phyloP scores from a whole-genome alignment of 2,113 vertebrate genomes.

The Microcebus ravelobensis region DNA sequence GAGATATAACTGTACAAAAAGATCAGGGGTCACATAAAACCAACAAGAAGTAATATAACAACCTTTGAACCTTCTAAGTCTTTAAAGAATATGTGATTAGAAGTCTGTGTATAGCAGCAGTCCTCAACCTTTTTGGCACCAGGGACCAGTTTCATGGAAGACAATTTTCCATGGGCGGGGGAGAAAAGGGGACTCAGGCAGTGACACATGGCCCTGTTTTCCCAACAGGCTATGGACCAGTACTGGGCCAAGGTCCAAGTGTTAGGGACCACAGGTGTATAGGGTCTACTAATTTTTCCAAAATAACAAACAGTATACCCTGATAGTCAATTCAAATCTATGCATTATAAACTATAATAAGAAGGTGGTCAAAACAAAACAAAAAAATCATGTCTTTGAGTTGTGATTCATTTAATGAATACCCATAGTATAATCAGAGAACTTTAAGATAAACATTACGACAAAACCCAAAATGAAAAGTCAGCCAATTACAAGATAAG shows the following conservation, averaged over 20 bases:
- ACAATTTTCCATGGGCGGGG: no score
- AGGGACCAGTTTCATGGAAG: no score
- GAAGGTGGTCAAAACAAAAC: background rate
- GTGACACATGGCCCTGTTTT: no score
- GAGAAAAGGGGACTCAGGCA: no score
- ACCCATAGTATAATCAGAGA: background rate
- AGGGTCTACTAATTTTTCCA: background rate
- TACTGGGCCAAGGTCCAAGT: no score
- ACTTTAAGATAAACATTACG: conserved; percentile 20
- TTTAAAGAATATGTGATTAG: conserved; percentile 10
- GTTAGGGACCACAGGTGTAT: background rate
- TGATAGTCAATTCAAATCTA: background rate
- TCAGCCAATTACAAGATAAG: conserved; percentile 17
- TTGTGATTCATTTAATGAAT: conserved; percentile 10
- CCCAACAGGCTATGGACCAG: no score
- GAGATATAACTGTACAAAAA: background rate
- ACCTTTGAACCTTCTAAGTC: background rate
- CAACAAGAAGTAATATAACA: background rate
- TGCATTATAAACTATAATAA: background rate
- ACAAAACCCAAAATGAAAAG: conserved; percentile 33
- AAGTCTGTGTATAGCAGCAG: background rate
- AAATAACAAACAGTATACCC: background rate
- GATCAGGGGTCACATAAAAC: background rate
- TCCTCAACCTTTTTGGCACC: no score
- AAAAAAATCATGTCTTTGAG: background rate